Conservation (phyloP, 2,797 vertebrate genomes). For the Neopelma chrysocephalum region DNA sequence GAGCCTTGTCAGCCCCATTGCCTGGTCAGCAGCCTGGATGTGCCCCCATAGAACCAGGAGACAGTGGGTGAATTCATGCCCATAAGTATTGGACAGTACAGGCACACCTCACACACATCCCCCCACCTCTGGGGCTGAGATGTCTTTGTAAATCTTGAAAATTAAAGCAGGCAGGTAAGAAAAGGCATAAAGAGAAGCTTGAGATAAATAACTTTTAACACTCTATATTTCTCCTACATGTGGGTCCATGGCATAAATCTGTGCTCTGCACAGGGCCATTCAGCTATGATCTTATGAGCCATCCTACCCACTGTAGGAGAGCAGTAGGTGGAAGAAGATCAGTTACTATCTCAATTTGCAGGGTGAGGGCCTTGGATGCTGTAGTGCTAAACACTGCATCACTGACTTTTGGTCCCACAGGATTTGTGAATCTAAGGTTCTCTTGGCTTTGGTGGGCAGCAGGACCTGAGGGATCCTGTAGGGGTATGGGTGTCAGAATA, state of each 20-base stretch:
- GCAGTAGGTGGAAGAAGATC: not conserved
- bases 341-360: not conserved
- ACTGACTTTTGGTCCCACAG: not conserved
- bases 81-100: not conserved
- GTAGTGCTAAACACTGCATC: not conserved
- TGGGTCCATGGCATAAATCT: not conserved
- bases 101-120: not conserved
- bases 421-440: not conserved
- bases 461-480: not conserved
- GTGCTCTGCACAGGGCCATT: not conserved
- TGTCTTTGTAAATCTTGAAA: not conserved
- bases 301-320: not conserved
- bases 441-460: not conserved
- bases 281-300: not conserved
- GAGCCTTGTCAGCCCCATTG: not conserved
- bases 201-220: not conserved
- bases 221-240: not conserved
- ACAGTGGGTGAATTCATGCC: not conserved
- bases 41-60: not conserved
- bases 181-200: not conserved
- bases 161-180: not conserved
- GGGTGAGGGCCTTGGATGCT: not conserved
- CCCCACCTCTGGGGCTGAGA: not conserved
- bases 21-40: not conserved
- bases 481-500: fast-evolving